Evolutionary conservation across 2,113 vertebrate species (phyloP), one percentile per base, ranked within the genome.

Genomic region (Mastomys coucha): DNA sequence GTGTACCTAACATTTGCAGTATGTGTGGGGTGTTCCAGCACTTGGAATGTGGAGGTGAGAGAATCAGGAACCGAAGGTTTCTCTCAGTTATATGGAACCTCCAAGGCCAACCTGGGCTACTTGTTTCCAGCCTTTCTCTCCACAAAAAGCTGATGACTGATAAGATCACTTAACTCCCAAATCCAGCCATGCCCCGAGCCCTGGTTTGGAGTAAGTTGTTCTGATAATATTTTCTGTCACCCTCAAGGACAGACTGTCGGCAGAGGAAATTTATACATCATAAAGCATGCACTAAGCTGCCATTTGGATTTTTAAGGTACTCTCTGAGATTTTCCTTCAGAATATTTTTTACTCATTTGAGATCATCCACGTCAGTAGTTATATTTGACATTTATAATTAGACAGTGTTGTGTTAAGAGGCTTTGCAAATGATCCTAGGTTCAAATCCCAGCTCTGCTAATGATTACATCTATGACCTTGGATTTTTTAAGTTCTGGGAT

Each of bases 381-480:
- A 24, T 63, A 63, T 36, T 77, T 94, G 60, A n/a, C 22, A 49
- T 51, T 20, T 77, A 8, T 60, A 91, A 36, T 76, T 86, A 87
- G 60, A 85, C 51, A 26, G 16, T 51, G 53, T 80, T 91, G 33
- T 8, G 49, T 88, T 77, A 73, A 67, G 26, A 80, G 56, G 42
- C 70, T 56, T 88, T 95, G 65, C 2, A 11, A 78, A 53, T 85
- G 53, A 51, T 36, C 77, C 45, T 91, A 9, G 70, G 49, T 91
- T 95, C 91, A 96, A 91, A 85, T 58, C 31, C 49, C n/a, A 88
- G 3, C 28, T 91, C 42, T 91, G 36, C 22, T 53, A 72, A 42
- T 84, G 81, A 63, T 42, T 63, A 28, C 7, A 63, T 42, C 76
- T 88, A 28, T 91, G 82, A 78, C 33, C 39, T 88, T 80, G n/a